phyloP scores from a whole-genome alignment of 2,113 vertebrate species.

The Hyla sarda region DNA sequence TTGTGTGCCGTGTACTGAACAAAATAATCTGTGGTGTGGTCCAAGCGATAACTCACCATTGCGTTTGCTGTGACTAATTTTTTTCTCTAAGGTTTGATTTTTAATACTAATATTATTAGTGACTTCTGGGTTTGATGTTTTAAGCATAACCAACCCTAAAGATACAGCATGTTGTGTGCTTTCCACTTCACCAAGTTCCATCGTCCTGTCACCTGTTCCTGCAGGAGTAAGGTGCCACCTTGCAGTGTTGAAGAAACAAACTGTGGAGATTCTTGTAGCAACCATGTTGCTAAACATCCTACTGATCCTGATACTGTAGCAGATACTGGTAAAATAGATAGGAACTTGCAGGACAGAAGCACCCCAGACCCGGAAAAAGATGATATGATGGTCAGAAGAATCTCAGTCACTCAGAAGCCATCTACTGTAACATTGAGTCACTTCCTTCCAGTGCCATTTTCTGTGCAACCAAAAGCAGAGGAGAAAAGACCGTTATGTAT shows the following conservation, averaged over 20 bases:
- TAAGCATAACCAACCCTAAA: not conserved
- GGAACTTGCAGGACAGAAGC: slow-evolving; percentile 60
- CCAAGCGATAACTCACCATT: slow-evolving; percentile 40
- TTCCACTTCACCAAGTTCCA: not conserved
- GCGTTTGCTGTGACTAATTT: slow-evolving; percentile 30
- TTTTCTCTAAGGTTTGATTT: not conserved
- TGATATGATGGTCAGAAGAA: slow-evolving; percentile 70
- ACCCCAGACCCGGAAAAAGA: slow-evolving; percentile 69
- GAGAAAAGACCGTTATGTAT: slow-evolving; percentile 63
- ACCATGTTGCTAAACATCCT: slow-evolving; percentile 65
- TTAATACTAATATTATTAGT: slow-evolving; percentile 19
- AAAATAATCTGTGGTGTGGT: not conserved
- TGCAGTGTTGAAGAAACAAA: slow-evolving; percentile 50
- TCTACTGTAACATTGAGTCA: slow-evolving; percentile 64
- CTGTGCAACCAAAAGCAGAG: slow-evolving; percentile 67
- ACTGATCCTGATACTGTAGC: slow-evolving; percentile 64
- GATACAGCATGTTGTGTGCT: slow-evolving; percentile 34
- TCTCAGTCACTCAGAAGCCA: slow-evolving; percentile 69
- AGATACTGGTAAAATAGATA: slow-evolving; percentile 60
- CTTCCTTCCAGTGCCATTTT: slow-evolving; percentile 77
- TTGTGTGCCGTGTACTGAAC: slow-evolving; percentile 62
- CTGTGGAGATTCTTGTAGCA: slow-evolving; percentile 67
- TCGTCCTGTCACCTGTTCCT: slow-evolving; percentile 25
- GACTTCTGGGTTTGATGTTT: slow-evolving; percentile 1
- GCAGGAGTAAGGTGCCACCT: not conserved